phyloP scores from a whole-genome alignment of 2,113 vertebrate genomes.

The Antennarius striatus region DNA sequence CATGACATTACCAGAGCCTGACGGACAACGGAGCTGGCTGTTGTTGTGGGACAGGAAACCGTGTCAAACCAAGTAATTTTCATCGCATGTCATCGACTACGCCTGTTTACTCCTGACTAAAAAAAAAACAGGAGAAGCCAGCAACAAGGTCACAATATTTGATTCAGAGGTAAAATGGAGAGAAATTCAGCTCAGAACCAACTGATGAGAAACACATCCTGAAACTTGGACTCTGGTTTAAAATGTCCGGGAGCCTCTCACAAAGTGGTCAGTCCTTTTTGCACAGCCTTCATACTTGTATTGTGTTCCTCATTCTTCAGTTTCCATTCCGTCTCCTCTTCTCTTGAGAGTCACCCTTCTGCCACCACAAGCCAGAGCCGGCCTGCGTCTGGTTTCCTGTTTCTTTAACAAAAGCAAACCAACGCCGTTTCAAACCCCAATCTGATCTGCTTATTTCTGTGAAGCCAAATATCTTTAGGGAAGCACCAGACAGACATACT shows the following conservation, averaged over 20 bases:
- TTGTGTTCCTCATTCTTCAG: constrained; percentile 60
- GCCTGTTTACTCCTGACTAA: neutral
- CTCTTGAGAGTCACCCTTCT: constrained; percentile 58
- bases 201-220: constrained; percentile 11
- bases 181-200: neutral
- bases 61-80: neutral
- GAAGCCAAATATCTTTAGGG: constrained; percentile 60
- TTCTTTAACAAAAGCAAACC: constrained; percentile 61
- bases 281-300: constrained; percentile 28
- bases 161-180: constrained; percentile 8
- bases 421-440: constrained; percentile 35
- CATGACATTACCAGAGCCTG: constrained; percentile 4
- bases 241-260: constrained; percentile 30
- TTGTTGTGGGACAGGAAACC: constrained; percentile 12
- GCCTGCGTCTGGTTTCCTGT: constrained; percentile 65
- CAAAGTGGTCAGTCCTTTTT: constrained; percentile 43
- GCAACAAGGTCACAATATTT: neutral
- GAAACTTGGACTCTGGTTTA: constrained; percentile 15
- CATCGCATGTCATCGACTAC: constrained; percentile 1
- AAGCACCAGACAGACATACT: constrained; percentile 32
- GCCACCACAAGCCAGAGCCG: constrained; percentile 61
- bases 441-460: constrained; percentile 39
- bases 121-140: neutral
- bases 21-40: neutral
- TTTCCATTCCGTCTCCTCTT: constrained; percentile 45